Evolutionary conservation across 2,113 vertebrate genomes (phyloP).

Genomic region (Struthio camelus): DNA sequence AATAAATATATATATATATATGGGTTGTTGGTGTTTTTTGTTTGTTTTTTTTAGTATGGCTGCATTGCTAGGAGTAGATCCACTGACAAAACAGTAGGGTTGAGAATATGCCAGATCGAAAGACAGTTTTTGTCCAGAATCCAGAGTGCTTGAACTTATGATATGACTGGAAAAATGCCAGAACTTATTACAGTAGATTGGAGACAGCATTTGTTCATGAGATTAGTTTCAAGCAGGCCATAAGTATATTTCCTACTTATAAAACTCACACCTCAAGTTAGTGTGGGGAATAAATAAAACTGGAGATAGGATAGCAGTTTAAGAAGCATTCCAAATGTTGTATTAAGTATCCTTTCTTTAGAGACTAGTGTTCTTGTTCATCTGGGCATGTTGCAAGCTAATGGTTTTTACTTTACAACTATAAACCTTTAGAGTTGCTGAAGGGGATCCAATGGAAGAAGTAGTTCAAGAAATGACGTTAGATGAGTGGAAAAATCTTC

Average conservation of each 20-base stretch:
- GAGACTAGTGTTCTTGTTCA: not conserved
- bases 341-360: not conserved
- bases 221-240: not conserved
- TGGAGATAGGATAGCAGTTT: not conserved
- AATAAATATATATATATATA: not conserved
- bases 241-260: not conserved
- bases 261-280: not conserved
- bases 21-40: not conserved
- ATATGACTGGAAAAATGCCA: not conserved
- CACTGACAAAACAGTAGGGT: not conserved
- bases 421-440: slow-evolving; percentile 74
- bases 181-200: not conserved
- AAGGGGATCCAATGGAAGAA: slow-evolving; percentile 77
- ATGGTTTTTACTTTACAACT: slow-evolving; percentile 58
- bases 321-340: not conserved
- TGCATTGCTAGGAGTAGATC: not conserved
- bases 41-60: not conserved
- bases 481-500: slow-evolving; percentile 95
- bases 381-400: slow-evolving; percentile 29
- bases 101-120: not conserved
- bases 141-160: not conserved
- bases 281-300: not conserved
- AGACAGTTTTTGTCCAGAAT: not conserved
- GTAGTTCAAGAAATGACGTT: slow-evolving; percentile 91
- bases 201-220: not conserved